A percentile compares a stretch with the other conserved stretches of the same genome.
phyloP scores from a whole-genome alignment of 2,888 invertebrate species.

The Linyphia triangularis region DNA sequence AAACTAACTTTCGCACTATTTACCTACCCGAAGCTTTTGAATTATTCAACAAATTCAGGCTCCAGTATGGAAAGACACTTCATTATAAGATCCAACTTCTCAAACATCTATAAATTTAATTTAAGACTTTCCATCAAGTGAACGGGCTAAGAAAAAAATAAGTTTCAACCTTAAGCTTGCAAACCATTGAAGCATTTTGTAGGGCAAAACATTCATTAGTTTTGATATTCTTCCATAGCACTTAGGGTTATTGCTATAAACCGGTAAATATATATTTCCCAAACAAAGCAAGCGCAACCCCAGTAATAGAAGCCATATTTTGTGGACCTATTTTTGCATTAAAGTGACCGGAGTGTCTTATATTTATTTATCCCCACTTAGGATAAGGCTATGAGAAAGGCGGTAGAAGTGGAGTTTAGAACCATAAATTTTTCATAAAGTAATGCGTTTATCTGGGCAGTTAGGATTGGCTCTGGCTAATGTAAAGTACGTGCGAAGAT shows the following conservation, averaged over 20 bases:
- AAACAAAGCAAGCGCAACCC: slow-evolving; percentile 59
- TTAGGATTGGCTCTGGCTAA: slow-evolving; percentile 52
- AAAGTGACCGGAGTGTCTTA: slow-evolving; percentile 65
- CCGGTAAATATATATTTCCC: slow-evolving; percentile 67
- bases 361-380: slow-evolving; percentile 59
- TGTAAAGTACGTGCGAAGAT: slow-evolving; percentile 69
- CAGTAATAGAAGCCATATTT: slow-evolving; percentile 72
- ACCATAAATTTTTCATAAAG: slow-evolving; percentile 72
- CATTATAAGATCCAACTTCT: slow-evolving; percentile 67
- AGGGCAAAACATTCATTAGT: slow-evolving; percentile 68
- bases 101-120: slow-evolving; percentile 73
- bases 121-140: slow-evolving; percentile 33
- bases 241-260: slow-evolving; percentile 70
- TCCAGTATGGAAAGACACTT: slow-evolving; percentile 53
- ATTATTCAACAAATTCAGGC: slow-evolving; percentile 57
- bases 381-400: neutral
- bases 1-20: slow-evolving; percentile 26
- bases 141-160: neutral
- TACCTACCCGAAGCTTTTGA: slow-evolving; percentile 45
- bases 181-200: slow-evolving; percentile 36
- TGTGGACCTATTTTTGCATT: slow-evolving; percentile 70
- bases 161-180: slow-evolving; percentile 18
- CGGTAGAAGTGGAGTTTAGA: neutral
- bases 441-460: slow-evolving; percentile 38
- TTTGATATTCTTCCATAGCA: slow-evolving; percentile 64